These are phyloP conservation scores for Aphaenogaster rudis DNA, from an alignment of 1,140 invertebrate species.

Conservation along the genomic window DNA sequence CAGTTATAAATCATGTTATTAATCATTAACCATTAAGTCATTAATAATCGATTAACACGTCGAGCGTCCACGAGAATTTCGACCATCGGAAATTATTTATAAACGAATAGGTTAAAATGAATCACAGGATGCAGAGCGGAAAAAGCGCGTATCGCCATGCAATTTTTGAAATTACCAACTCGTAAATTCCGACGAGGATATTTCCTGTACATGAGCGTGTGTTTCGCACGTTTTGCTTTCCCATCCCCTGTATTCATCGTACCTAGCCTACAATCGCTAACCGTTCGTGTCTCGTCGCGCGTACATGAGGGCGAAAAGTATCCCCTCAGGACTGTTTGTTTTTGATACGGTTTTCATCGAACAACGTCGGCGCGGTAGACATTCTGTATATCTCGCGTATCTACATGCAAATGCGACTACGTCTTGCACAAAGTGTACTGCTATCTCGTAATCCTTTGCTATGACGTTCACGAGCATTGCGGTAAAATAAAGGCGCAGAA, in stretches of 20 bases:
- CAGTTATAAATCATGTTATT: constrained; percentile 5
- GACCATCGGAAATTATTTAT: constrained; percentile 65
- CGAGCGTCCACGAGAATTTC: constrained; percentile 4
- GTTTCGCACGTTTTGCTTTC: constrained; percentile 24
- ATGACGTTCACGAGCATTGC: not conserved
- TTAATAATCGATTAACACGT: constrained; percentile 8
- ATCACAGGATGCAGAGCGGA: constrained; percentile 61
- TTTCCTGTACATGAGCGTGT: constrained; percentile 46
- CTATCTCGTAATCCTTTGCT: not conserved
- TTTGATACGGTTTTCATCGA: constrained; percentile 75
- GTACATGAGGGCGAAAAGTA: constrained; percentile 63
- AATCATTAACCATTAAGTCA: constrained; percentile 4
- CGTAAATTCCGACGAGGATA: constrained; percentile 64
- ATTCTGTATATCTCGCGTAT: constrained; percentile 6
- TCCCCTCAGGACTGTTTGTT: constrained; percentile 71
- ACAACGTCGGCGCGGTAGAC: constrained; percentile 35
- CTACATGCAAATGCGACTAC: constrained; percentile 50
- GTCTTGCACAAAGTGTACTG: constrained; percentile 9
- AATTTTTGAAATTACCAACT: constrained; percentile 76
- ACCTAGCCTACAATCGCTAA: constrained; percentile 40
- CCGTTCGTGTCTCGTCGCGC: constrained; percentile 30
- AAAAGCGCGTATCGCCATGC: constrained; percentile 69
- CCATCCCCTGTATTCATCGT: not conserved
- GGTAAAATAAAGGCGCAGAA: constrained; percentile 7
- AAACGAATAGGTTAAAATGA: constrained; percentile 61